Evolutionary conservation across 1,140 invertebrate genomes (phyloP).

Genomic region (Helicoverpa zea): DNA sequence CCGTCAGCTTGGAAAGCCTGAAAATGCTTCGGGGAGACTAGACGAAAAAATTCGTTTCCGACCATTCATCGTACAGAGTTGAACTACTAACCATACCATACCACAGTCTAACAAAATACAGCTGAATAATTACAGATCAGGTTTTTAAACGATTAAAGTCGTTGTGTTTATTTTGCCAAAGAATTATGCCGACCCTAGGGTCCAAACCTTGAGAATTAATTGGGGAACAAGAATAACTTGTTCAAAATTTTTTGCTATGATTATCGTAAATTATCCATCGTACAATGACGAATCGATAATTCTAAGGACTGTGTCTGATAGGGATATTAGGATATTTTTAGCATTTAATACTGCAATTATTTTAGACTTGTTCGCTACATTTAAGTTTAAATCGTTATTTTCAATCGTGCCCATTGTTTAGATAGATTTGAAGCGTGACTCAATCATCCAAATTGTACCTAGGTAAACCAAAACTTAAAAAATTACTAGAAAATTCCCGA

Average conservation of each 20-base stretch:
- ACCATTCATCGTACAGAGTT: conserved; percentile 68
- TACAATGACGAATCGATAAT: conserved; percentile 49
- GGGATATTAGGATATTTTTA: conserved; percentile 40
- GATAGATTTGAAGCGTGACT: not conserved
- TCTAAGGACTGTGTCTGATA: conserved; percentile 42
- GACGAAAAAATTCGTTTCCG: conserved; percentile 84
- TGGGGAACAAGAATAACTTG: conserved; percentile 35
- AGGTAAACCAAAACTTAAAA: too few relatives aligned
- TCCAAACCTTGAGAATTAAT: conserved; percentile 37
- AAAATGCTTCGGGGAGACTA: conserved; percentile 77
- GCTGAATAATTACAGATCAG: conserved; percentile 40
- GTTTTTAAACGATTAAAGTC: not conserved
- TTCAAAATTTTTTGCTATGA: conserved; percentile 15
- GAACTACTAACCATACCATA: conserved; percentile 33
- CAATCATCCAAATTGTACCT: not conserved
- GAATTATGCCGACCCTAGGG: conserved; percentile 20
- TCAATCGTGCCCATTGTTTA: not conserved
- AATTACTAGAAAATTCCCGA: not conserved
- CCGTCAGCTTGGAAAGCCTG: conserved; percentile 73
- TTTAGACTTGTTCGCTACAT: conserved; percentile 1
- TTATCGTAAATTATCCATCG: conserved; percentile 33
- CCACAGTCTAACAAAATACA: conserved; percentile 55
- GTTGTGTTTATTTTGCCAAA: conserved; percentile 31
- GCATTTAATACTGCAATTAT: conserved; percentile 18
- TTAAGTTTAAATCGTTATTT: not conserved